These are phyloP conservation scores for Gastrophryne carolinensis DNA, from an alignment of 2,797 vertebrate genomes.

Conservation along the genomic window DNA sequence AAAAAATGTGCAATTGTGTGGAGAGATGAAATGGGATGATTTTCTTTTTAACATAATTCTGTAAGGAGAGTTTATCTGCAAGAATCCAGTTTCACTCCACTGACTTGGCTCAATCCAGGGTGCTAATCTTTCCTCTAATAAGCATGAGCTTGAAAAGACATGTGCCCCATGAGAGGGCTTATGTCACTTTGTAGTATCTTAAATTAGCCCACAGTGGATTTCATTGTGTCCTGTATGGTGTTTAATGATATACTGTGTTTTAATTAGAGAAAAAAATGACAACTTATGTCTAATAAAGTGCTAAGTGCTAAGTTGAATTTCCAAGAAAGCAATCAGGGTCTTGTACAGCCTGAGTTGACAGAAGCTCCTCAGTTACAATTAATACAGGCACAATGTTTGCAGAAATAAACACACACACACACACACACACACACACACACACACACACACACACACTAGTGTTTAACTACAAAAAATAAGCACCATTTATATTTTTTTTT, in stretches of 20 bases:
- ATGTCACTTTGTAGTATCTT: constrained; percentile 35
- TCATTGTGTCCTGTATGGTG: not conserved
- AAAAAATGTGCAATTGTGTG: constrained; percentile 28
- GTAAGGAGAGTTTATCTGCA: constrained; percentile 44
- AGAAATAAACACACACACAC: too few species aligned
- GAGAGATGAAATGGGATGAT: constrained; percentile 54
- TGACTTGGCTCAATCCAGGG: constrained; percentile 43
- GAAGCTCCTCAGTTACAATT: not conserved
- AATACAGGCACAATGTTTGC: not conserved
- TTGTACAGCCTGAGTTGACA: not conserved
- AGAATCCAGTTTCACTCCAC: constrained; percentile 31
- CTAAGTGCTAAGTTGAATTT: constrained; percentile 13
- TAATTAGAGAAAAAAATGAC: constrained; percentile 47
- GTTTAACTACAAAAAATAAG: too few species aligned
- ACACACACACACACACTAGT: too few species aligned
- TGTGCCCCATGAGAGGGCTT: constrained; percentile 42
- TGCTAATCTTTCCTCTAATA: constrained; percentile 52
- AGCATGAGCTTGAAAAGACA: constrained; percentile 47
- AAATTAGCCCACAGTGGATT: constrained; percentile 49
- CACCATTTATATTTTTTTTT: too few species aligned
- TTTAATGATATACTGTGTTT: constrained; percentile 39
- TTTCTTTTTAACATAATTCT: constrained; percentile 55
- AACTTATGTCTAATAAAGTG: constrained; percentile 36
- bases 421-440: too few species aligned
- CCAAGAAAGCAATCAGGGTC: not conserved